Evolutionary conservation across 2,113 vertebrate species (phyloP).

Genomic region (Aythya baeri): DNA sequence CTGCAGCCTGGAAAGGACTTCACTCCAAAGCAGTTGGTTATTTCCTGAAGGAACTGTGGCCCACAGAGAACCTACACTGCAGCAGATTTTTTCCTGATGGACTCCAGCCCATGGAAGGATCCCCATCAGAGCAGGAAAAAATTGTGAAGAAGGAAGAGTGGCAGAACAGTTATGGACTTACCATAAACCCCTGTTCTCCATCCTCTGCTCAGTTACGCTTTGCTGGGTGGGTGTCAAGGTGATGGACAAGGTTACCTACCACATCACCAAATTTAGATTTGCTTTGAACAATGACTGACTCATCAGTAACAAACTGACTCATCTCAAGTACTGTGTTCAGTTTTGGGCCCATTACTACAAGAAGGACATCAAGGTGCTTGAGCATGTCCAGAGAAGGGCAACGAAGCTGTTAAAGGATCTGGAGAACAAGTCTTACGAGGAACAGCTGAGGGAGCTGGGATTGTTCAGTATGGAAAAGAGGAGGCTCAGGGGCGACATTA

Average conservation of each 20-base stretch:
- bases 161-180: not conserved
- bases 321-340: too few relatives aligned
- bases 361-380: too few relatives aligned
- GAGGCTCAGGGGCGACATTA: too few relatives aligned
- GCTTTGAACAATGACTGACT: not conserved
- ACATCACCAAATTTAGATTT: not conserved
- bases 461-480: too few relatives aligned
- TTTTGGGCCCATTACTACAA: too few relatives aligned
- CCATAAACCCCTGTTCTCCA: not conserved
- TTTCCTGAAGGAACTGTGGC: not conserved
- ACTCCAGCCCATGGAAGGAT: not conserved
- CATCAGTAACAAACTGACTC: not conserved
- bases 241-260: not conserved
- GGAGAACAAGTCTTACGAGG: too few relatives aligned
- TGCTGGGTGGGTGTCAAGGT: not conserved
- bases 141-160: not conserved
- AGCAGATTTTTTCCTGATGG: not conserved
- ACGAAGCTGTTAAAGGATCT: too few relatives aligned
- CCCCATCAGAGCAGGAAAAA: not conserved
- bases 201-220: fast-evolving
- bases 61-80: not conserved
- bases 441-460: too few relatives aligned
- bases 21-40: not conserved
- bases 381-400: too few relatives aligned
- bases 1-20: fast-evolving